Evolutionary conservation across 2,888 invertebrate species (phyloP).

Genomic region (Mylabris sibirica): DNA sequence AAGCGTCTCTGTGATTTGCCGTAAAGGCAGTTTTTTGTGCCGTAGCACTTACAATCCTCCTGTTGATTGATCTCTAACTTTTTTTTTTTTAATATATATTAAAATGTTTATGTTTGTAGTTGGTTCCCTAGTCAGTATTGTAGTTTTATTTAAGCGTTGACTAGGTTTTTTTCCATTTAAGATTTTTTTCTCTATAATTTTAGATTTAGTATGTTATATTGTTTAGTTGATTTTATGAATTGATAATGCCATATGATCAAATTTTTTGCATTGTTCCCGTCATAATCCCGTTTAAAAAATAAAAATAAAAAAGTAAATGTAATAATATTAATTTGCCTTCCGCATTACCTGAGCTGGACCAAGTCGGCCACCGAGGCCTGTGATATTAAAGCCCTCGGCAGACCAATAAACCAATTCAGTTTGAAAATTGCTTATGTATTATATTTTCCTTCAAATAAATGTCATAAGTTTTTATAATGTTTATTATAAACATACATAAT

Average conservation of each 20-base stretch:
- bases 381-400: conserved; percentile 57
- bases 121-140: conserved; percentile 60
- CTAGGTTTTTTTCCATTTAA: conserved; percentile 52
- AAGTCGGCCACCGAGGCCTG: conserved; percentile 56
- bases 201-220: conserved; percentile 52
- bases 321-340: conserved; percentile 43
- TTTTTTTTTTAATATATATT: conserved; percentile 39
- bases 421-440: conserved; percentile 55
- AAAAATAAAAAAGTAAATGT: conserved; percentile 5
- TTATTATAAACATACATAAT: conserved; percentile 28
- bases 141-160: conserved; percentile 58
- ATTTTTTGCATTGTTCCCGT: conserved; percentile 33
- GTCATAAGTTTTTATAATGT: conserved; percentile 55
- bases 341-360: conserved; percentile 59
- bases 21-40: conserved; percentile 50
- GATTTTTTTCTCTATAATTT: conserved; percentile 49
- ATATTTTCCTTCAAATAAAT: conserved; percentile 52
- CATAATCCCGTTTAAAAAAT: not conserved
- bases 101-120: conserved; percentile 51
- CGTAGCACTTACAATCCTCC: conserved; percentile 44
- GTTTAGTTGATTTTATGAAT: conserved; percentile 51
- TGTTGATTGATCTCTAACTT: conserved; percentile 58
- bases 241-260: conserved; percentile 46
- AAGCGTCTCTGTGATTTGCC: conserved; percentile 62
- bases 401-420: conserved; percentile 55